Base-by-base conservation (phyloP, 1,140 invertebrate species). In the Hyles euphorbiae region DNA sequence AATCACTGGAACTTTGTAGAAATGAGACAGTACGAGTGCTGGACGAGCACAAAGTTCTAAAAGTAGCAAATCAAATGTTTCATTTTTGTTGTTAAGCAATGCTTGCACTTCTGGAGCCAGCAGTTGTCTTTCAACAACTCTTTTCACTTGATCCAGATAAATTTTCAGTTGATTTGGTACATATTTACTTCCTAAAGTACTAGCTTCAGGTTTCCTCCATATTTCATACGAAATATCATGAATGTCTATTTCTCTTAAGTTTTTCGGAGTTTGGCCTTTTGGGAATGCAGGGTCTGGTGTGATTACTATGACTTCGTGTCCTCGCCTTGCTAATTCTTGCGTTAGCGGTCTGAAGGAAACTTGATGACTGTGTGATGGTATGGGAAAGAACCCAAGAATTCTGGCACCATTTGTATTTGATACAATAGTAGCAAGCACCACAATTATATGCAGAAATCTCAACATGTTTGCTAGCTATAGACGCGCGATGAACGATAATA, bases 331-430 rank as follows among this genome's bases (percentile, higher is more conserved):
- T 34, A 92, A 68, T 51, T 83, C 87, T 58, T 77, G 72, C 9
- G 80, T 81, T 3, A 91, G 32, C 10, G 87, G 75, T 56, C 82
- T 67, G 58, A 87, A 91, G 0, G 91, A 86, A 3, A 91, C 71
- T 75, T 92, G 91, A 69, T 93, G 92, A 63, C 92, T 93, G 51
- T 89, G 83, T 0, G 90, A 90, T 0, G 90, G 79, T 7, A 75
- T 78, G 3, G 91, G 79, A 49, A 90, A 75, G 0, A 91, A 68
- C 1, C 78, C 89, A 11, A 93, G 68, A 57, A 93, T 93, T 55
- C 72, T 75, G 10, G 83, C 56, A 48, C 22, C 49, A 50, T 34
- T 36, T 6, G 10, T 36, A 36, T 40, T 12, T 34, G 36, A 7
- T 56, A 48, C 48, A 49, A 48, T 47, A 56, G n/a, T 51, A 56